Percentiles rank a stretch among this genome's conserved stretches.
Evolutionary conservation across 2,113 vertebrate species (phyloP).

Genomic region (Macrotis lagotis): DNA sequence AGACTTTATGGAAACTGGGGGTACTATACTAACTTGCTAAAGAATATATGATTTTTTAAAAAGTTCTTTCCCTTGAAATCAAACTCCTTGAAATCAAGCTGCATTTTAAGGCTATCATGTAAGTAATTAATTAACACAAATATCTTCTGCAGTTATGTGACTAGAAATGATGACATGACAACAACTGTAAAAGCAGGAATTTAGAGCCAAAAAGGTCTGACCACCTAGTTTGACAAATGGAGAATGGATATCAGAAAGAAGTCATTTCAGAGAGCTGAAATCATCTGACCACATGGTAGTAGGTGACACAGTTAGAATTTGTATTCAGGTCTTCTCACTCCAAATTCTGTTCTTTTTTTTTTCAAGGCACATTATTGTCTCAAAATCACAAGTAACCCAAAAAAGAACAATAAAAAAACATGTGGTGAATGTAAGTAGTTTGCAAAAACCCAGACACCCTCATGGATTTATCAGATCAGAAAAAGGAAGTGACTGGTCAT

Average conservation of each 20-base stretch:
- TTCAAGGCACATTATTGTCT: neutral
- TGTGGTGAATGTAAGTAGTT: neutral
- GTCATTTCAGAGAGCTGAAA: neutral
- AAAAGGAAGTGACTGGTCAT: neutral
- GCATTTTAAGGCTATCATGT: neutral
- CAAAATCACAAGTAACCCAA: neutral
- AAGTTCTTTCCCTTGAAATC: neutral
- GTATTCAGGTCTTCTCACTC: neutral
- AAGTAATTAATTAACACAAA: neutral
- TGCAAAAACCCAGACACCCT: neutral
- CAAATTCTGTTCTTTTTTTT: neutral
- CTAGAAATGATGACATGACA: neutral
- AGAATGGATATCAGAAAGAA: neutral
- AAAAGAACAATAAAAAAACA: neutral
- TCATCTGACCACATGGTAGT: neutral
- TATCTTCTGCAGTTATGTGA: neutral
- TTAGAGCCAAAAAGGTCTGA: neutral
- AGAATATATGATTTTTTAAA: neutral
- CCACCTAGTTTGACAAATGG: neutral
- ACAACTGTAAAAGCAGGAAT: neutral
- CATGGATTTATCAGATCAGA: neutral
- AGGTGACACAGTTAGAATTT: neutral
- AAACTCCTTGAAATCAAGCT: neutral
- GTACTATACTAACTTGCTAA: neutral
- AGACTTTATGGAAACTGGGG: neutral